A percentile compares a stretch with the other conserved stretches of the same genome.
phyloP scores from a whole-genome alignment of 2,888 invertebrate genomes.

The Noctua pronuba region DNA sequence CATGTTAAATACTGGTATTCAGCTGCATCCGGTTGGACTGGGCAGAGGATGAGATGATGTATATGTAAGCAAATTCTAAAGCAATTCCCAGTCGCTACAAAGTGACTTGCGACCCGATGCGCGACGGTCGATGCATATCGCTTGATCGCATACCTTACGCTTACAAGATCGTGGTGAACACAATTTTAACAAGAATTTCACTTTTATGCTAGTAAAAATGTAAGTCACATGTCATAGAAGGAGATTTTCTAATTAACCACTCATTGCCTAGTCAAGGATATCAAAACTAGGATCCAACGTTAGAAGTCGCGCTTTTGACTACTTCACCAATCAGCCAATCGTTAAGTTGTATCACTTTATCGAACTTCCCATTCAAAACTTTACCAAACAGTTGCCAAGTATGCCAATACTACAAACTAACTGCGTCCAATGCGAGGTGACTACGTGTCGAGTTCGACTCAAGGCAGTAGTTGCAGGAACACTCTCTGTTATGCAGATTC shows the following conservation, averaged over 20 bases:
- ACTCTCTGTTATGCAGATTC: slow-evolving; percentile 68
- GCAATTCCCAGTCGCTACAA: background rate
- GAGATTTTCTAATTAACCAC: background rate
- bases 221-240: background rate
- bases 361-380: slow-evolving; percentile 4
- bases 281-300: no score
- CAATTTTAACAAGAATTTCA: background rate
- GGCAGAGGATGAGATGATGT: background rate
- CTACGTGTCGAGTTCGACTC: slow-evolving; percentile 52
- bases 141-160: background rate
- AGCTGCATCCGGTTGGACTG: no score
- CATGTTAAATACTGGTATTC: no score
- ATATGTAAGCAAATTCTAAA: background rate
- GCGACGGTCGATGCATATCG: background rate
- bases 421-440: slow-evolving; percentile 16
- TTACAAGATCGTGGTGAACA: background rate
- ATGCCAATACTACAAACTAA: slow-evolving; percentile 14
- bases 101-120: background rate
- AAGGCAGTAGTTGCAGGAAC: slow-evolving; percentile 39
- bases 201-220: background rate
- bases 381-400: slow-evolving; percentile 28
- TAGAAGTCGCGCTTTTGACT: background rate
- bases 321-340: background rate
- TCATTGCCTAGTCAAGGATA: background rate
- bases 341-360: background rate